A percentile compares a stretch with the other conserved stretches of the same genome.
Evolutionary conservation across 2,888 invertebrate species (phyloP).

Genomic region (Dryocosmus kuriphilus): DNA sequence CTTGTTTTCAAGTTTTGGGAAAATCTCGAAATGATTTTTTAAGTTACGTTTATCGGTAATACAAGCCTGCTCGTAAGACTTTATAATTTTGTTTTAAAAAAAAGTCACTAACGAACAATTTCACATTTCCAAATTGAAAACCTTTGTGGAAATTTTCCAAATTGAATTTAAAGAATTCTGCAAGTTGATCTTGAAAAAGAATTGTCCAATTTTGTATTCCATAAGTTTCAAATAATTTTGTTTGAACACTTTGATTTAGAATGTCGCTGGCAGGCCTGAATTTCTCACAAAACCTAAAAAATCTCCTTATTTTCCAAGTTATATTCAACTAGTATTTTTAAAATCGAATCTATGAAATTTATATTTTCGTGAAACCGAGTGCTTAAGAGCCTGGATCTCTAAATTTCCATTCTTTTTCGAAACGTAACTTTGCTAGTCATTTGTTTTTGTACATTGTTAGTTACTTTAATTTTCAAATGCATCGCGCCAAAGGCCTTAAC

Average conservation of each 20-base stretch:
- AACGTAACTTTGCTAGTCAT: constrained; percentile 31
- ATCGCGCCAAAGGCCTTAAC: neutral
- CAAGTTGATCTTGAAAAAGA: too few relatives aligned
- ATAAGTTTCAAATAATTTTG: too few relatives aligned
- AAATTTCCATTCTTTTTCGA: neutral
- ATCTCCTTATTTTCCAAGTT: neutral
- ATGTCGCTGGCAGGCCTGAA: neutral
- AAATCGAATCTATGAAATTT: neutral
- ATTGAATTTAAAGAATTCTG: neutral
- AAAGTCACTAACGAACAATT: too few relatives aligned
- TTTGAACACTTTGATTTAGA: neutral
- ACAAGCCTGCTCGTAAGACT: neutral
- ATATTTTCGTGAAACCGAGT: constrained; percentile 7
- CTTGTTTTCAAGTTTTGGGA: neutral
- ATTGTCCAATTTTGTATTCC: too few relatives aligned
- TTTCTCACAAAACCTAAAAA: neutral
- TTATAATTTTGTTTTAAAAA: too few relatives aligned
- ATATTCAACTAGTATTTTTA: neutral
- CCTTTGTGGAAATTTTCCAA: neutral
- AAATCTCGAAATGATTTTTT: neutral
- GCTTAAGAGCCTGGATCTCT: neutral
- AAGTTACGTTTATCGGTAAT: neutral
- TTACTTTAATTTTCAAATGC: neutral
- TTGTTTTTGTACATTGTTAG: neutral
- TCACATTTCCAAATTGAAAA: neutral